phyloP scores from a whole-genome alignment of 2,888 invertebrate genomes.

The Prostheceraeus crozeri region DNA sequence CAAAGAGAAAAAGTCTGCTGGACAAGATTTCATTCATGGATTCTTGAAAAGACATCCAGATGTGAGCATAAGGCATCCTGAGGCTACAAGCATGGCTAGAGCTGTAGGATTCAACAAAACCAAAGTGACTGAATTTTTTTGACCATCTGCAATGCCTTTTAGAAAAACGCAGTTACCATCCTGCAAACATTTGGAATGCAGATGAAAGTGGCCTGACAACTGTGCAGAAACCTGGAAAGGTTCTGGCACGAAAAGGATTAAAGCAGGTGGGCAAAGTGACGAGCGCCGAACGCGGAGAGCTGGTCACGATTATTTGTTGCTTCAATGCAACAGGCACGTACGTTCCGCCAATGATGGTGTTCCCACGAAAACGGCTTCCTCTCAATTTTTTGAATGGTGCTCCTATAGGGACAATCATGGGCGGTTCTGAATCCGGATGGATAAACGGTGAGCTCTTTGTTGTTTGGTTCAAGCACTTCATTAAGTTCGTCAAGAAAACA shows the following conservation, averaged over 20 bases:
- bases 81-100: constrained; percentile 38
- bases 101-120: constrained; percentile 39
- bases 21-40: constrained; percentile 35
- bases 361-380: constrained; percentile 55
- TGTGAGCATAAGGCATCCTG: constrained; percentile 34
- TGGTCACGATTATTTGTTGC: constrained; percentile 56
- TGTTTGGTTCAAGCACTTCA: constrained; percentile 32
- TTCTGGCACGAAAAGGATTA: constrained; percentile 50
- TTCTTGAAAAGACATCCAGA: constrained; percentile 33
- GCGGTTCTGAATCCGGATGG: constrained; percentile 35
- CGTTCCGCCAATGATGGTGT: constrained; percentile 59
- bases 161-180: constrained; percentile 33
- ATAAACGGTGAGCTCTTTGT: constrained; percentile 35
- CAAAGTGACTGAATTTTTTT: constrained; percentile 35
- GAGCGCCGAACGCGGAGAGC: constrained; percentile 53
- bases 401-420: constrained; percentile 48
- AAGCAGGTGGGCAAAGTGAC: constrained; percentile 53
- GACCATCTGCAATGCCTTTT: constrained; percentile 34
- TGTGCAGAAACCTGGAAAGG: constrained; percentile 52
- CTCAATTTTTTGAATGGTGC: constrained; percentile 54
- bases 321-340: constrained; percentile 54
- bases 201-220: constrained; percentile 56
- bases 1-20: constrained; percentile 35
- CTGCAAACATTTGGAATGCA: constrained; percentile 49
- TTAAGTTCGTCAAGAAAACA: constrained; percentile 1